Evolutionary conservation across 2,888 invertebrate species (phyloP), one percentile per base, ranked within the genome.

Genomic region (Amphimallon solstitiale): DNA sequence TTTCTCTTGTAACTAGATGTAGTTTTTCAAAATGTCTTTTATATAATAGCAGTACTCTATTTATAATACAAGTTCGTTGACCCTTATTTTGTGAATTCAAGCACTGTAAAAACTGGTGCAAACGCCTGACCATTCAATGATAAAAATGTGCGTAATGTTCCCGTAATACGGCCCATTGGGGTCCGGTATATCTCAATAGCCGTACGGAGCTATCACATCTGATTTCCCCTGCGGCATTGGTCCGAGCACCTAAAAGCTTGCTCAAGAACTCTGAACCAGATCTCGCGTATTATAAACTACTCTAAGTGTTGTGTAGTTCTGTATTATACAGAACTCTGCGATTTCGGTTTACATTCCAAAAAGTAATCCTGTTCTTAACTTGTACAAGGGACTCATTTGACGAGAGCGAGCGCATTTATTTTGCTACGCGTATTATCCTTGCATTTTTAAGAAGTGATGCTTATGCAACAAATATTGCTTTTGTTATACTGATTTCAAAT

Each of bases 221-320:
- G 76, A 77, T 77, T 77, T 77, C 77, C 76, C 77, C 66, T 64
- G 76, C 63, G 76, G 70, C 68, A 46, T 9, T 59, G 29, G 56
- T 10, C 29, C 49, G 65, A 10, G 45, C 48, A 35, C 15, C 64
- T 48, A 29, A 38, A 45, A 64, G 54, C 64, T 64, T 56, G 23
- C 56, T 29, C 37, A 56, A 56, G 45, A 64, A 54, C 12, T 19
- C 9, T 43, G 29, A 45, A 2, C 14, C 14, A 43, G 56, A 43
- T 29, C 29, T 14, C 5, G 34, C 5, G 54, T 19, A 54, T 54
- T 54, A 54, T 38, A 54, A 38, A 38, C 38, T 21, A 37, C 19
- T 54, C 21, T 38, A 54, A 38, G 12, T 52, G 52, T 35, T 54
- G 19, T 37, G 19, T 14, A 51, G 14, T 12, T 51, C 34, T 15